Evolutionary conservation across 2,797 vertebrate species (phyloP), one percentile per base, ranked within the genome.

Genomic region (Rhinogobio ventralis): DNA sequence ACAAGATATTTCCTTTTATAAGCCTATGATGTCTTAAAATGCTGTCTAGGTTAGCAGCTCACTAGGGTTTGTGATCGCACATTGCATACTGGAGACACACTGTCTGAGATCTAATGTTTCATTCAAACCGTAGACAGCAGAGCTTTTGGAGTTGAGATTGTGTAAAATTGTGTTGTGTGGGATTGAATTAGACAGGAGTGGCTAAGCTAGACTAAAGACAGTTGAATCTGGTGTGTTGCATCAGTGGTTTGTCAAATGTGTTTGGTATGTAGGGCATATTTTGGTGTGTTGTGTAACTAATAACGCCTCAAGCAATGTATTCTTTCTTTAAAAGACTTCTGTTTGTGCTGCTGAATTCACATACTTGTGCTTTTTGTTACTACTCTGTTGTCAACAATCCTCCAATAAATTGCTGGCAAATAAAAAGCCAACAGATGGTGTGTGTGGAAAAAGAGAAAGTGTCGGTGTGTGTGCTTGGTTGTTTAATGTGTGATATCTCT

Each of bases 381-480:
- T n/a, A 39, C 39, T 53, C 36, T 68, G 20, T 80, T 66, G 42
- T 66, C 42, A 66, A 23, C 60, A 67, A 3, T 49, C 45, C 14
- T 68, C 64, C 2, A 67, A 10, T 80, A 53, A 53, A 53, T 30
- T 10, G 4, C 11, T 8, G 11, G 49, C 73, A 13, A 75, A 36
- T 74, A 33, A 74, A 74, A 51, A 79, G 45, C 30, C 33, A 25
- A 46, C 66, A 81, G 66, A 81, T 81, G 66, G 66, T 55, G 79
- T 42, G 49, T 55, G 45, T 51, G 39, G 57, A 46, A 79, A 74
- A 64, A 46, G 78, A 51, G 62, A 67, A 15, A 36, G 57, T 46
- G 30, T 51, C 5, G 0, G 42, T 62, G 15, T 49, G 76, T 79
- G 62, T 51, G 62, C 14, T 51, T 79, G 25, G 4, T 49, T 66